These are phyloP conservation scores for Nomada lathburiana DNA, from an alignment of 2,888 invertebrate genomes.

Conservation along the genomic window DNA sequence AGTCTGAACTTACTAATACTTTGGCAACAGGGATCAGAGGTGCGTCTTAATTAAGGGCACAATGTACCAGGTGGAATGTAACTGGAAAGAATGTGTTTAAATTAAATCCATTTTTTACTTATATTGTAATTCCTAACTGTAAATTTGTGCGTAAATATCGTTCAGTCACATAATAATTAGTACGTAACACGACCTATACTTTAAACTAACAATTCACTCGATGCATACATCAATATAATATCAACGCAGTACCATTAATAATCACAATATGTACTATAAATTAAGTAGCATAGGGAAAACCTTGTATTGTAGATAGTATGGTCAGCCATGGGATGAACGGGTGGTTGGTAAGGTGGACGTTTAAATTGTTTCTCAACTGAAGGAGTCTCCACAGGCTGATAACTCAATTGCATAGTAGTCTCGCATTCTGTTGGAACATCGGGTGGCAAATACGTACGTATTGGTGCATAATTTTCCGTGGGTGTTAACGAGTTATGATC, in stretches of 20 bases:
- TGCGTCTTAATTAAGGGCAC: constrained; percentile 56
- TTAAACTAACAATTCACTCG: too few relatives aligned
- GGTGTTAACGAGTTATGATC: constrained; percentile 85
- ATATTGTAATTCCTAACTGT: not conserved
- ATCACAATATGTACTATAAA: too few relatives aligned
- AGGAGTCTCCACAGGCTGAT: constrained; percentile 75
- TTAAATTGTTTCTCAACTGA: constrained; percentile 73
- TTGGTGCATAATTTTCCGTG: constrained; percentile 85
- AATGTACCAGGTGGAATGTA: constrained; percentile 78
- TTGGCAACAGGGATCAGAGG: too few relatives aligned
- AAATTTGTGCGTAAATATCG: too few relatives aligned
- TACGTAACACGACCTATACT: too few relatives aligned
- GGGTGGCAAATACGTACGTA: constrained; percentile 85
- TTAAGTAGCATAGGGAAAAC: constrained; percentile 44
- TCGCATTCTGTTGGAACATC: constrained; percentile 85
- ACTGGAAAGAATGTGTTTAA: constrained; percentile 63
- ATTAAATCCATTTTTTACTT: not conserved
- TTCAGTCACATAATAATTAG: too few relatives aligned
- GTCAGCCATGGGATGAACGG: constrained; percentile 75
- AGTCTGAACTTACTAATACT: too few relatives aligned
- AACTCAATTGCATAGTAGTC: constrained; percentile 86
- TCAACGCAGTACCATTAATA: not conserved
- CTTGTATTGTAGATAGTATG: constrained; percentile 80
- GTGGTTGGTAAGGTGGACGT: constrained; percentile 69
- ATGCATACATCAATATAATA: not conserved